phyloP scores from a whole-genome alignment of 2,888 invertebrate genomes.

The Aricia artaxerxes region DNA sequence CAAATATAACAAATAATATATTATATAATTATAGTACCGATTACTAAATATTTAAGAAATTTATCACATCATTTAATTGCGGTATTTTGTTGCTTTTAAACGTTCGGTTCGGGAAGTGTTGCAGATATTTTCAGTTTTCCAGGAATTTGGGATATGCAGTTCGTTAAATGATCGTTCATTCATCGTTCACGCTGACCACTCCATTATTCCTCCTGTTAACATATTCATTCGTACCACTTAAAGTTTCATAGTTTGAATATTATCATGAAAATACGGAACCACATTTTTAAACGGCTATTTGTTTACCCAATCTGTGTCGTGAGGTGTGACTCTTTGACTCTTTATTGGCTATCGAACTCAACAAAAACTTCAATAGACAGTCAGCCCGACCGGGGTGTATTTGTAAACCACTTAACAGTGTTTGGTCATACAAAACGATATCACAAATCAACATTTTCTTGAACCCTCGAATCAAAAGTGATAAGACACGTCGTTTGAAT shows the following conservation, averaged over 20 bases:
- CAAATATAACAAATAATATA: no score
- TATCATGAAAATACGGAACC: background rate
- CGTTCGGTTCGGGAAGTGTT: background rate
- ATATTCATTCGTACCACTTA: background rate
- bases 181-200: no score
- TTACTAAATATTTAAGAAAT: no score
- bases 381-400: conserved; percentile 34
- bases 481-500: conserved; percentile 15
- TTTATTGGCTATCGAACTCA: conserved; percentile 66
- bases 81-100: no score
- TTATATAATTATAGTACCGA: no score
- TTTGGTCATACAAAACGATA: background rate
- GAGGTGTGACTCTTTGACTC: conserved; percentile 69
- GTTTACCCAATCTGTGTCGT: conserved; percentile 34
- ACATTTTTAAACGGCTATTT: background rate
- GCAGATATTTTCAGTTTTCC: background rate
- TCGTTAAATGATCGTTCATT: background rate
- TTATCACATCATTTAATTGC: no score
- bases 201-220: background rate
- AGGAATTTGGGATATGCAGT: background rate
- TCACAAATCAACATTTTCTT: conserved; percentile 7
- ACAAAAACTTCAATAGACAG: conserved; percentile 36
- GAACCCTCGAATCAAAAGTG: background rate
- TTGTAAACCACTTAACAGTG: conserved; percentile 31
- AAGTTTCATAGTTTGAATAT: background rate